These are phyloP conservation scores for Myzus persicae DNA, from an alignment of 1,140 invertebrate species.

Conservation along the genomic window DNA sequence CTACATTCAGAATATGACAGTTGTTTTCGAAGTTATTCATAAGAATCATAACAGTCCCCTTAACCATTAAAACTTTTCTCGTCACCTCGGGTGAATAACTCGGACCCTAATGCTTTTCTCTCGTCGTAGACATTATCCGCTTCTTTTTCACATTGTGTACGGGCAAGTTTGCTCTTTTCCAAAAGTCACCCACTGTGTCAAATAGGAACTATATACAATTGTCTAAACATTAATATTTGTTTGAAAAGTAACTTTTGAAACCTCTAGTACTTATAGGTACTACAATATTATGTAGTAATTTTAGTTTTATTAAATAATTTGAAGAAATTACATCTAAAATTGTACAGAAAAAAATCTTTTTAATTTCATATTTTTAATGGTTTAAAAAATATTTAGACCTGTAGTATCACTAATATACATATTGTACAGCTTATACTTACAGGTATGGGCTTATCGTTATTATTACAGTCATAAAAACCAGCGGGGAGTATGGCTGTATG, in stretches of 20 bases:
- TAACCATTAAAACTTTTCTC: slow-evolving; percentile 41
- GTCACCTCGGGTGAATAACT: neutral
- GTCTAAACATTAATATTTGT: neutral
- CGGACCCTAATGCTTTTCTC: slow-evolving; percentile 21
- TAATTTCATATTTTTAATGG: too few relatives aligned
- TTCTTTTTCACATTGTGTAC: neutral
- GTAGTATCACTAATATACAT: neutral
- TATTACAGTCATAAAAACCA: neutral
- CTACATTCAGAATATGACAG: neutral
- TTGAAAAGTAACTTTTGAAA: neutral
- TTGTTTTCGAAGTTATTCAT: neutral
- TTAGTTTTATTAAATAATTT: neutral
- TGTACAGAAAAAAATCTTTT: too few relatives aligned
- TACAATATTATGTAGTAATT: neutral
- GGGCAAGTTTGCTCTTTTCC: neutral
- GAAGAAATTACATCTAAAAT: neutral
- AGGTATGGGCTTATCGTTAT: neutral
- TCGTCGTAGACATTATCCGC: neutral
- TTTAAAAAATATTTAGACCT: neutral
- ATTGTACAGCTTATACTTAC: neutral
- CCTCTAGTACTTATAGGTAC: neutral
- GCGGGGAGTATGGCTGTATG: neutral
- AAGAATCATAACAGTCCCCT: neutral
- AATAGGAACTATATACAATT: neutral
- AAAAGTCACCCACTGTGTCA: neutral